These are phyloP conservation scores for Heliothis peltigera DNA, from an alignment of 2,888 invertebrate species.

Conservation along the genomic window DNA sequence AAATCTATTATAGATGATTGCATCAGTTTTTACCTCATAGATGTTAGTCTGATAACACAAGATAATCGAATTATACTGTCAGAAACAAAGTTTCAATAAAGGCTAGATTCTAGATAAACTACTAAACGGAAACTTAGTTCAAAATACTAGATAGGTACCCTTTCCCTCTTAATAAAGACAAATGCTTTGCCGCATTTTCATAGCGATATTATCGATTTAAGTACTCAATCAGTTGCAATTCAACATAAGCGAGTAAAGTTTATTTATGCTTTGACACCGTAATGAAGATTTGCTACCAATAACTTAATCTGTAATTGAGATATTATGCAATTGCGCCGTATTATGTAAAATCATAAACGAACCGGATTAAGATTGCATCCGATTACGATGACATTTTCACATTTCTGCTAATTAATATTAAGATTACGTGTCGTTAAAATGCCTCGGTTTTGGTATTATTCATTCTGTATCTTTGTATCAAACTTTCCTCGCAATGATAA, in stretches of 20 bases:
- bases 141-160: constrained; percentile 42
- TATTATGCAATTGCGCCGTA: constrained; percentile 53
- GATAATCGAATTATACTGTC: constrained; percentile 45
- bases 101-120: constrained; percentile 50
- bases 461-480: not conserved
- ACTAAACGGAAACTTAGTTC: constrained; percentile 15
- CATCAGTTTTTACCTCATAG: constrained; percentile 37
- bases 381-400: constrained; percentile 46
- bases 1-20: constrained; percentile 29
- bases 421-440: constrained; percentile 23
- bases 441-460: constrained; percentile 15
- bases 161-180: constrained; percentile 41
- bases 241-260: constrained; percentile 26
- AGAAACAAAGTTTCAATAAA: constrained; percentile 47
- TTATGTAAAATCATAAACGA: constrained; percentile 51
- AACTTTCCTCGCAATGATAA: constrained; percentile 23
- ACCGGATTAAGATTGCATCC: constrained; percentile 53
- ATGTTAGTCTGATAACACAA: constrained; percentile 34
- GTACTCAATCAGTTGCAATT: constrained; percentile 30
- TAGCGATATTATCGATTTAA: constrained; percentile 33
- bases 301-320: constrained; percentile 49
- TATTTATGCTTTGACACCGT: constrained; percentile 46
- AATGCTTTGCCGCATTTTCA: constrained; percentile 31
- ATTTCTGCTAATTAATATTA: constrained; percentile 44
- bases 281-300: constrained; percentile 54